Base-by-base conservation (phyloP, 2,113 vertebrate genomes). In the Grammomys surdaster region DNA sequence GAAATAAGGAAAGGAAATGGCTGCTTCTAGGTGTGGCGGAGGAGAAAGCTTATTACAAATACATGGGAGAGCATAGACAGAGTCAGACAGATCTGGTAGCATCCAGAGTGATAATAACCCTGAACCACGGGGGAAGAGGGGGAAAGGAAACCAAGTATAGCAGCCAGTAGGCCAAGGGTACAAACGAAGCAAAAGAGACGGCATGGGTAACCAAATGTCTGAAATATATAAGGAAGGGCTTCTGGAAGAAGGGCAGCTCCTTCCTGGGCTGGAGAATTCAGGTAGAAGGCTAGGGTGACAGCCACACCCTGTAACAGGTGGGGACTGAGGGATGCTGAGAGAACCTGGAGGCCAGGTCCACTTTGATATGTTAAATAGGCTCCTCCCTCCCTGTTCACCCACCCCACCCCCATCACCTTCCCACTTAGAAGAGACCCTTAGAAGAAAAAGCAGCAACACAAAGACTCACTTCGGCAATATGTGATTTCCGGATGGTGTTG, bases 371-470 rank as follows among this genome's bases (percentile, higher is more conserved):
- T 72, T 40, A 72, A 70, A 72, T 40, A 72, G 70, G 19, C 73
- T 40, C 9, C 81, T 84, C 24, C n/a, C 22, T 60, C 51, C 22
- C 43, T 88, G 82, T 40, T 54, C 19, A n/a, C 17, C 78, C 33
- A 20, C 43, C 54, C 36, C 6, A 2, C 36, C n/a, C 17, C 48
- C 20, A 7, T 60, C 54, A 40, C 80, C 54, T 82, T 58, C 80
- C 80, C 54, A 26, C 33, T 48, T 51, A 78, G 12, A 36, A 5
- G 31, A 93, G 36, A 90, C 65, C 28, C 63, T 88, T 17, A 48
- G 56, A 70, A 90, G 43, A 95, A n/a, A 88, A n/a, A 91, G 88
- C 73, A 87, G 43, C 19, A 87, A 81, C 40, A 81, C 58, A 80
- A 73, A 91, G 51, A 72, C 54, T 89, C 75, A 65, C 54, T 96